A percentile compares a stretch with the other conserved stretches of the same genome.
Conservation (phyloP, 1,140 invertebrate genomes). For the Pseudomyrmex sp. region DNA sequence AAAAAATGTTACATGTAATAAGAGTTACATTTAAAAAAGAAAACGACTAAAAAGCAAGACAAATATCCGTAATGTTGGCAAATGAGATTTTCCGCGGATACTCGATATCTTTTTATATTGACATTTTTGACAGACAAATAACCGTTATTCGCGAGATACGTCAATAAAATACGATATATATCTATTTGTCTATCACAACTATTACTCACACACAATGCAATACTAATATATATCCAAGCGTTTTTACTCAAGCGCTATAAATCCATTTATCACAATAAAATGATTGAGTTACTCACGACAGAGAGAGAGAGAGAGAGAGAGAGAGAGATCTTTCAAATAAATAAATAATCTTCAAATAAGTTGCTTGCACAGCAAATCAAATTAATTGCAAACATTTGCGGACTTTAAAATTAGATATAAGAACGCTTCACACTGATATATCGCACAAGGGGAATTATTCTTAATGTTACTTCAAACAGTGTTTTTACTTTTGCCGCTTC, state of each 20-base stretch:
- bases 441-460: neutral
- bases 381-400: conserved; percentile 1
- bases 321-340: conserved; percentile 15
- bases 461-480: neutral
- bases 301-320: too few species aligned
- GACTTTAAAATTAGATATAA: neutral
- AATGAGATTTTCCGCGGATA: neutral
- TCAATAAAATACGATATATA: too few species aligned
- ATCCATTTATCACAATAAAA: conserved; percentile 30
- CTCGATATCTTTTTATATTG: neutral
- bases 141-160: neutral
- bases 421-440: neutral
- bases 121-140: neutral
- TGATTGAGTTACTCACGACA: neutral
- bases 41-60: too few species aligned
- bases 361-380: neutral
- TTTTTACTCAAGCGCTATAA: neutral
- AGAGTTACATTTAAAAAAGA: too few species aligned
- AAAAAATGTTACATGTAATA: too few species aligned
- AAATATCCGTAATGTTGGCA: too few species aligned
- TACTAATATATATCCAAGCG: too few species aligned
- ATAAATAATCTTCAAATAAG: neutral
- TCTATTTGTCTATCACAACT: too few species aligned
- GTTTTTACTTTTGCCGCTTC: neutral
- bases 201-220: too few species aligned